Evolutionary conservation across 2,797 vertebrate genomes (phyloP).

Genomic region (Cephalopachus bancanus): DNA sequence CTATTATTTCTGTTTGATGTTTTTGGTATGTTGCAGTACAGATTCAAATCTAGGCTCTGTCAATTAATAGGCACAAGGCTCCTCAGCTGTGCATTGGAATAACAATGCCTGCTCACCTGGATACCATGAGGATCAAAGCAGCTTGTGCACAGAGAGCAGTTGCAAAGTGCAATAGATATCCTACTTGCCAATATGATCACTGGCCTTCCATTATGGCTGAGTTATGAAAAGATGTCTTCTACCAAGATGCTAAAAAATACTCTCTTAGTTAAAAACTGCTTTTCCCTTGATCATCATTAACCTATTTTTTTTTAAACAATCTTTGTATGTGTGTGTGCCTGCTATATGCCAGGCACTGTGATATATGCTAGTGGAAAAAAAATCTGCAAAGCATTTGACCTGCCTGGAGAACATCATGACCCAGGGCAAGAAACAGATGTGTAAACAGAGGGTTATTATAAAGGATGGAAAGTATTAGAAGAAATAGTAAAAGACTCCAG

Average conservation of each 20-base stretch:
- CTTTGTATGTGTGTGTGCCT: background rate
- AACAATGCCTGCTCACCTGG: background rate
- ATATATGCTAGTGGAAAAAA: background rate
- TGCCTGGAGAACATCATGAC: background rate
- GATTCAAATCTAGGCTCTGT: background rate
- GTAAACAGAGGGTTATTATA: background rate
- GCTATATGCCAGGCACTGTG: background rate
- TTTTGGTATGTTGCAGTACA: background rate
- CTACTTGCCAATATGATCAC: background rate
- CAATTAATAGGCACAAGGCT: accelerated
- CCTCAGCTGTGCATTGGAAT: background rate
- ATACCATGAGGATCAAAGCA: accelerated
- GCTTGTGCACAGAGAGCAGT: accelerated
- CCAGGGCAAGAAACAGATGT: background rate
- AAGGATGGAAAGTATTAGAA: no score
- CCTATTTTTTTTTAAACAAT: background rate
- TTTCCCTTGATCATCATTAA: background rate
- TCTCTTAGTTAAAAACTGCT: background rate
- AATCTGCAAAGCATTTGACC: background rate
- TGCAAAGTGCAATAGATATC: no score
- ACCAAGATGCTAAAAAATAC: background rate
- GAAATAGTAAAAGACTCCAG: background rate
- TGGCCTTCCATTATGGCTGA: background rate
- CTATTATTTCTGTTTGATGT: background rate
- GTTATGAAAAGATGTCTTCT: background rate